Base-by-base conservation (phyloP, 2,113 vertebrate species). In the Tauraco erythrolophus region DNA sequence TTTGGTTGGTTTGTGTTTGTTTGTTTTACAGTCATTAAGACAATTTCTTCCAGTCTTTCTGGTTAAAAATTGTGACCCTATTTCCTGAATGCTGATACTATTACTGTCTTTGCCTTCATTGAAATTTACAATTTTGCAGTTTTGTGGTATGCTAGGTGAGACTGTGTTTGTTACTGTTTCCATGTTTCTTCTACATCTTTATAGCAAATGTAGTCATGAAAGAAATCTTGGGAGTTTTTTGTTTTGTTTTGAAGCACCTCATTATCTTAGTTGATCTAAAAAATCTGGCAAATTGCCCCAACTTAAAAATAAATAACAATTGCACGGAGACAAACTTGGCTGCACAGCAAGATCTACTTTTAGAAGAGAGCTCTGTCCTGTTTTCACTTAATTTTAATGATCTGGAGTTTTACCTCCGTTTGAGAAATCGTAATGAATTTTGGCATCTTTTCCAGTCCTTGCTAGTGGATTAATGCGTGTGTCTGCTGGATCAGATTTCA, bases 401-500 rank as follows among this genome's bases (percentile, higher is more conserved):
- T 75, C 30, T 41, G 46, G 57, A 83, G 19, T 82, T 96, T 91
- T 82, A 71, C 43, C 39, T 94, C 92, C 16, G 28, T 92, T 93
- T 89, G 69, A 94, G 86, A 56, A 56, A 84, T 84, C 21, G 2
- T 77, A 30, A 88, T 66, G 43, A 84, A 75, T 89, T 95, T 86
- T 56, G n/a, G 12, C 60, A 50, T 92, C 8, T 79, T 92, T 81
- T 87, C 22, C 37, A 76, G 24, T 45, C 35, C 18, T 89, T 82
- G 24, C 9, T 69, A 53, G 43, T 9, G 60, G 37, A 19, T 77
- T 86, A 90, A 58, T 76, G 33, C 33, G 23, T 93, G 56, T 16
- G 6, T 79, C 86, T 48, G 74, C 84, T 96, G 91, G 77, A 95
- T 89, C 51, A 50, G 15, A 41, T 95, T 94, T 97, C 89, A 95